phyloP scores from a whole-genome alignment of 2,888 invertebrate genomes.

The Ischnura elegans region DNA sequence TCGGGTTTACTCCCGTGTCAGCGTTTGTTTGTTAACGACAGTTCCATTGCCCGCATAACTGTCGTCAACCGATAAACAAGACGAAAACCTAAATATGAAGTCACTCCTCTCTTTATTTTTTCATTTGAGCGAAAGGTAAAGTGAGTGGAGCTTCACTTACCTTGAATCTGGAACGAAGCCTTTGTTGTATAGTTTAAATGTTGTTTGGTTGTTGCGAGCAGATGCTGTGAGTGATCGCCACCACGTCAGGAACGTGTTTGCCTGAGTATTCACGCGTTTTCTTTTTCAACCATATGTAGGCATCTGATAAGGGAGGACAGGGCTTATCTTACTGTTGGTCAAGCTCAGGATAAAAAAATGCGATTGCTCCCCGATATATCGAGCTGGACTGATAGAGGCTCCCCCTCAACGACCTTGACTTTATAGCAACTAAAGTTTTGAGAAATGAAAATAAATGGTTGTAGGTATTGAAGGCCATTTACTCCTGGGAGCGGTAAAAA shows the following conservation, averaged over 20 bases:
- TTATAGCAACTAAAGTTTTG: not conserved
- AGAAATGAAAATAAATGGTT: not conserved
- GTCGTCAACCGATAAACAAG: too few relatives aligned
- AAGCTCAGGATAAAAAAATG: not conserved
- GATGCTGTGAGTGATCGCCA: not conserved
- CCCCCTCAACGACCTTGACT: not conserved
- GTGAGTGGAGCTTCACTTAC: not conserved
- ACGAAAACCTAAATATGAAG: too few relatives aligned
- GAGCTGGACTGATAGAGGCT: not conserved
- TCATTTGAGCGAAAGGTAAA: too few relatives aligned
- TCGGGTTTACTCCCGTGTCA: too few relatives aligned
- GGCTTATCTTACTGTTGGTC: conserved; percentile 12
- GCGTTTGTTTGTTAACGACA: too few relatives aligned
- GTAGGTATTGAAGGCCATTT: too few relatives aligned
- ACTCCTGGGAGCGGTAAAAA: too few relatives aligned
- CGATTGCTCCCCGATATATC: not conserved
- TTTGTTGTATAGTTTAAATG: not conserved
- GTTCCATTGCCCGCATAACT: too few relatives aligned
- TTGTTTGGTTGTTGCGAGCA: not conserved
- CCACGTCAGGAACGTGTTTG: not conserved
- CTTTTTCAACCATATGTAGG: conserved; percentile 35
- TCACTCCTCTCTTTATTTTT: too few relatives aligned
- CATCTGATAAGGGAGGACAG: not conserved
- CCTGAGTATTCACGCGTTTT: not conserved
- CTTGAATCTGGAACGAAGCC: not conserved